phyloP scores from a whole-genome alignment of 23 tunicate genomes.

The Trididemnum miniatum region DNA sequence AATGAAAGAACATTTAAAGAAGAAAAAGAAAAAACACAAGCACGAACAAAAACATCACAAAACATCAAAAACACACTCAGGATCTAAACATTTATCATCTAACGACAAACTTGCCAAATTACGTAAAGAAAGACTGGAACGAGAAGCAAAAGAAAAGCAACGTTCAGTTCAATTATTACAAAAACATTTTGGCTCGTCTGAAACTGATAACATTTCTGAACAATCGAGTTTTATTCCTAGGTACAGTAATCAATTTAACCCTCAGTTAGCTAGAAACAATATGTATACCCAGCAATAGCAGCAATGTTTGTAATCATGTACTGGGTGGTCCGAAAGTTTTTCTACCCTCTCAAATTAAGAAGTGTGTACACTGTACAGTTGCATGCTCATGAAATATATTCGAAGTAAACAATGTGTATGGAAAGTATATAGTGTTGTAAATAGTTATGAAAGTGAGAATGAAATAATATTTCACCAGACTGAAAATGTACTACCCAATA shows the following conservation, averaged over 20 bases:
- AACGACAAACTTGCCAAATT: slow-evolving; percentile 68
- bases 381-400: too few relatives aligned
- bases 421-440: too few relatives aligned
- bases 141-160: slow-evolving; percentile 82
- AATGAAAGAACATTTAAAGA: slow-evolving; percentile 47
- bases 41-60: slow-evolving; percentile 37
- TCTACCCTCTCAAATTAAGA: too few relatives aligned
- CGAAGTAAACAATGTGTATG: too few relatives aligned
- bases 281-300: slow-evolving; percentile 12
- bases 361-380: too few relatives aligned
- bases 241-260: slow-evolving; percentile 89
- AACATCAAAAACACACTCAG: not conserved
- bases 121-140: slow-evolving; percentile 60
- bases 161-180: slow-evolving; percentile 40
- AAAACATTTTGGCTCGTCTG: slow-evolving; percentile 38
- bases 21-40: slow-evolving; percentile 67
- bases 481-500: too few relatives aligned
- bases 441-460: too few relatives aligned
- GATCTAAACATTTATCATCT: not conserved
- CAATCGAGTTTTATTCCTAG: slow-evolving; percentile 24
- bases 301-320: too few relatives aligned
- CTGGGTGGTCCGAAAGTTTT: too few relatives aligned
- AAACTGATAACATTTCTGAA: not conserved
- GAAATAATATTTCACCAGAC: too few relatives aligned
- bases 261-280: slow-evolving; percentile 73